Base-by-base conservation (phyloP, 2,797 vertebrate species). In the Orestias chungarensis region DNA sequence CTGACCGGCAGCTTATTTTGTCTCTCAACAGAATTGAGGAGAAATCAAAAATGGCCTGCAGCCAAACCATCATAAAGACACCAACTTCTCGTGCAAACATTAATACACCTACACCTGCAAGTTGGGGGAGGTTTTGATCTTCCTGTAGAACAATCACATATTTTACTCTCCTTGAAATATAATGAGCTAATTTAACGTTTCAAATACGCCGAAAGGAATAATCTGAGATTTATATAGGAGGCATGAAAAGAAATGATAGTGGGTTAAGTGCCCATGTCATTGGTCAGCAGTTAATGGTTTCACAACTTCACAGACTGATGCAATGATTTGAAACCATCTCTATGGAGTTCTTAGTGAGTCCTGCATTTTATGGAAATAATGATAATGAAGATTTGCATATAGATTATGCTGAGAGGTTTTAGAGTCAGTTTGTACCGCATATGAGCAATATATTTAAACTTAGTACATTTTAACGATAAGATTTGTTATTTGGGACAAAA, bases 1-100 rank as follows among this genome's bases (percentile, higher is more conserved):
- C 66, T 83, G 85, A 87, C 81, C 86, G 87, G 88, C 88, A 88
- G 86, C 87, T 88, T 88, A 89, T 87, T 90, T 88, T 79, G 74
- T 74, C 88, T 87, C 81, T 84, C 87, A 89, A 66, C 76, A 85
- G 78, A 82, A 70, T 75, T 76, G 78, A 84, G 76, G 72, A 83
- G 85, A 78, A 88, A 82, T 86, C 54, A 66, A 89, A 88, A 73
- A 3, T 33, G 31, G 54, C 49, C 52, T 4, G 12, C 71, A 82
- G 77, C 43, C 75, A 55, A 73, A 73, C 77, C 54, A 74, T 68
- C 42, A 27, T 15, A 31, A 49, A 17, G 66, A 78, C 49, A 66
- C 61, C n/a, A 25, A 59, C 40, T 69, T 8, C 47, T 66, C 43
- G 40, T 59, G 55, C 17, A 25, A 46, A 20, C 61, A 78, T 71